Percentiles rank a stretch among this genome's conserved stretches.
phyloP scores from a whole-genome alignment of 1,140 invertebrate genomes.

The Neotoxoptera formosana region DNA sequence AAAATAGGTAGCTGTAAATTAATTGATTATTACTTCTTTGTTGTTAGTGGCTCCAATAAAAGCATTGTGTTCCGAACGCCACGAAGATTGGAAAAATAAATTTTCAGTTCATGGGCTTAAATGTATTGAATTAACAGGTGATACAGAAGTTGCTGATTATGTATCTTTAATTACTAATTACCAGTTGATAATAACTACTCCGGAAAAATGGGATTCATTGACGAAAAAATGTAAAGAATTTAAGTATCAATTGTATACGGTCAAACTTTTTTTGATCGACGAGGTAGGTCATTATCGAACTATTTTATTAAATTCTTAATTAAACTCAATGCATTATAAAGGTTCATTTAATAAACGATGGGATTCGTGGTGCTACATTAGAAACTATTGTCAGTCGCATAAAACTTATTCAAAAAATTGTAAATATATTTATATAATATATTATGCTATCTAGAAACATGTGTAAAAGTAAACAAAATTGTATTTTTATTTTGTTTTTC shows the following conservation, averaged over 20 bases:
- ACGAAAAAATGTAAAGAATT: constrained; percentile 75
- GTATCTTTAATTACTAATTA: constrained; percentile 65
- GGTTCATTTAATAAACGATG: constrained; percentile 77
- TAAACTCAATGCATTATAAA: constrained; percentile 58
- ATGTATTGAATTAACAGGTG: constrained; percentile 78
- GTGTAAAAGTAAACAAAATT: background rate
- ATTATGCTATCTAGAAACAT: background rate
- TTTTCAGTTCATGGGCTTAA: constrained; percentile 71
- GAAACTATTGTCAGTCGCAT: constrained; percentile 82
- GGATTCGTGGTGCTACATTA: constrained; percentile 74
- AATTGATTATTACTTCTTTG: constrained; percentile 49
- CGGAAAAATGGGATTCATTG: constrained; percentile 85
- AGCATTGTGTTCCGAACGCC: constrained; percentile 77
- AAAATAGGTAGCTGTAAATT: background rate
- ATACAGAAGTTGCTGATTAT: constrained; percentile 71
- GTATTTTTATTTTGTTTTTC: background rate
- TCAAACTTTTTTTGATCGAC: constrained; percentile 80
- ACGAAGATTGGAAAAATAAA: constrained; percentile 76
- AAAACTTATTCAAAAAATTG: constrained; percentile 70
- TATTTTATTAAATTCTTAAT: background rate
- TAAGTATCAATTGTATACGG: constrained; percentile 70
- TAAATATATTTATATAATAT: constrained; percentile 24
- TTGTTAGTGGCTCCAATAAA: constrained; percentile 80
- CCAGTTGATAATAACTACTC: constrained; percentile 79
- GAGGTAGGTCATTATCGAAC: constrained; percentile 67